These are phyloP conservation scores for Cheilosia pagana DNA, from an alignment of 2,888 invertebrate genomes.

Conservation along the genomic window DNA sequence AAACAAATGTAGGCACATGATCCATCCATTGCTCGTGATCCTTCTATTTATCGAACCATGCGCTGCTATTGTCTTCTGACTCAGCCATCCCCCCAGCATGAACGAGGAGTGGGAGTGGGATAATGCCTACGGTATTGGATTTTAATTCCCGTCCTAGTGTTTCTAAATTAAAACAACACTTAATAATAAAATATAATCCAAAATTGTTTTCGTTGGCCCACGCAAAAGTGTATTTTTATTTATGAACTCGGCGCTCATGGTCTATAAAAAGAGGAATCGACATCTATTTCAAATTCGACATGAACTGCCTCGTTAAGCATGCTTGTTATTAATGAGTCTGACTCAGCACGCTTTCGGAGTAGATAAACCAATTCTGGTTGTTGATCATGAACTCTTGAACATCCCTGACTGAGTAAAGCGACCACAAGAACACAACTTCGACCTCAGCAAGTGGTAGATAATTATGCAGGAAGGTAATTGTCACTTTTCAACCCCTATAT, in stretches of 20 bases:
- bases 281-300: constrained; percentile 56
- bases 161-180: neutral
- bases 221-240: constrained; percentile 21
- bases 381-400: neutral
- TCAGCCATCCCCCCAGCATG: neutral
- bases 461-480: constrained; percentile 21
- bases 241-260: constrained; percentile 55
- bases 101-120: neutral
- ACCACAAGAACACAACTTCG: no score
- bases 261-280: constrained; percentile 17
- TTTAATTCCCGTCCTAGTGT: neutral
- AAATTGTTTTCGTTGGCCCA: constrained; percentile 6
- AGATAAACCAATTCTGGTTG: neutral
- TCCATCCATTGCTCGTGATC: neutral
- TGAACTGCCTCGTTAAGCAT: constrained; percentile 19
- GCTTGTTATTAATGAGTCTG: constrained; percentile 24
- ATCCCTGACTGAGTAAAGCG: neutral
- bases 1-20: no score
- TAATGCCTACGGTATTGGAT: neutral
- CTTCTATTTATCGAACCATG: neutral
- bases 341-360: neutral
- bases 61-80: neutral
- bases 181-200: constrained; percentile 6
- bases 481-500: constrained; percentile 4
- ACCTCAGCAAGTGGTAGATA: no score